Percentiles rank a stretch among this genome's conserved stretches.
phyloP scores from a whole-genome alignment of 2,888 invertebrate genomes.

The Stictocephala bisonia region DNA sequence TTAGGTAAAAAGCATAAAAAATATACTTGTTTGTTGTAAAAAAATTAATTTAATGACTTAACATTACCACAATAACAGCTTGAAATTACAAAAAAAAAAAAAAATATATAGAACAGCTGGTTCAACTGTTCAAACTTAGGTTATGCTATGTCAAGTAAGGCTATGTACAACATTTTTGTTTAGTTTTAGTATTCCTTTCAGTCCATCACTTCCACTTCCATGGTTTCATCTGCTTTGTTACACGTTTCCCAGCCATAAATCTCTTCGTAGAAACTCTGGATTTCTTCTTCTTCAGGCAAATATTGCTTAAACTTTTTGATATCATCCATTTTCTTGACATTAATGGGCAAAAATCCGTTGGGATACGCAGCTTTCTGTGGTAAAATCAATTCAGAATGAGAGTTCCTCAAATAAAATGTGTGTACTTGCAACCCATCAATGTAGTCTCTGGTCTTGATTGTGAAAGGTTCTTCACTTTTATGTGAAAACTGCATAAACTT shows the following conservation, averaged over 20 bases:
- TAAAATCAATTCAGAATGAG: background rate
- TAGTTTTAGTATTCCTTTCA: too few species aligned
- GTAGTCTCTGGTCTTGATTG: constrained; percentile 2
- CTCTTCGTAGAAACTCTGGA: constrained; percentile 21
- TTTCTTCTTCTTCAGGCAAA: constrained; percentile 38
- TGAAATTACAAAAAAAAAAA: too few species aligned
- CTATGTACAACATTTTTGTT: too few species aligned
- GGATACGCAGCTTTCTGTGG: constrained; percentile 25
- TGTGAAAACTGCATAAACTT: constrained; percentile 35
- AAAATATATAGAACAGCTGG: too few species aligned
- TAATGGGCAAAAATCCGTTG: constrained; percentile 29
- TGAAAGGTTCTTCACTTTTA: background rate
- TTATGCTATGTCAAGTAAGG: too few species aligned
- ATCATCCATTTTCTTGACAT: constrained; percentile 25
- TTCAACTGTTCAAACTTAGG: too few species aligned
- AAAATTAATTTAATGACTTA: too few species aligned
- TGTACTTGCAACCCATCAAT: constrained; percentile 36
- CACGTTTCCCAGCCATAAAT: constrained; percentile 20
- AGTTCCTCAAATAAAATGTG: constrained; percentile 22
- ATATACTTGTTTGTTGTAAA: too few species aligned
- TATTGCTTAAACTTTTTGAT: constrained; percentile 27
- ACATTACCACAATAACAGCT: too few species aligned
- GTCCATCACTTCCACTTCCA: constrained; percentile 8
- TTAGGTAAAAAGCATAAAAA: too few species aligned
- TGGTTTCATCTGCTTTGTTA: background rate